Evolutionary conservation across 2,797 vertebrate genomes (phyloP), one percentile per base, ranked within the genome.

Genomic region (Aselliscus stoliczkanus): DNA sequence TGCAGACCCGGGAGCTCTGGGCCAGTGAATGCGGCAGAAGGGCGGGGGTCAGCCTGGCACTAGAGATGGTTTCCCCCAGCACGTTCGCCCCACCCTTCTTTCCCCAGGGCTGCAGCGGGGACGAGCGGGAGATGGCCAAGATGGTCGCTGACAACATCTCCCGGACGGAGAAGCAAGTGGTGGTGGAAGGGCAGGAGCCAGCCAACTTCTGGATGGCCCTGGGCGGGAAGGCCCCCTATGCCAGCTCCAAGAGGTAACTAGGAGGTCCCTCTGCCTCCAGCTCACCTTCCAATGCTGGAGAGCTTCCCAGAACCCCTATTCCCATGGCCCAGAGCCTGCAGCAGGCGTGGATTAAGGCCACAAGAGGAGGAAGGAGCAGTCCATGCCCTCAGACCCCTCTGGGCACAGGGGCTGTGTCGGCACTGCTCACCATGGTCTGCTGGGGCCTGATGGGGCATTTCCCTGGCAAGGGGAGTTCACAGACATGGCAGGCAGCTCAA

Each of bases 141-240:
- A 96, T 14, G 0, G 98, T 99, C 72, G 98, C 99, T 0, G 99
- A 99, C 80, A 98, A 98, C 37, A 99, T 99, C 90, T 99, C 99
- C 70, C 99, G 96, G 92, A 98, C 98, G 0, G 99, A 99, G 97
- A 99, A 99, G 96, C 98, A 97, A 17, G 99, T 99, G 88, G 97
- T 99, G 0, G 99, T 99, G 0, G 99, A 99, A 95, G 99, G 99
- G 14, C 99, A 99, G 97, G 99, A 99, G 90, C 99, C 99, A 0
- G 92, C 98, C 1, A 98, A 99, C 70, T 99, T 99, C 98, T 99
- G 99, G 99, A 92, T 99, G 56, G 98, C 98, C 18, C 97, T 99
- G 47, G 99, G 99, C 0, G 99, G 99, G 83, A 99, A 99, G 96
- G 98, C 98, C 1, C 99, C 99, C 3, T 99, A 99, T 1, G 98